Evolutionary conservation across 2,888 invertebrate species (phyloP).

Genomic region (Cataglyphis livida): DNA sequence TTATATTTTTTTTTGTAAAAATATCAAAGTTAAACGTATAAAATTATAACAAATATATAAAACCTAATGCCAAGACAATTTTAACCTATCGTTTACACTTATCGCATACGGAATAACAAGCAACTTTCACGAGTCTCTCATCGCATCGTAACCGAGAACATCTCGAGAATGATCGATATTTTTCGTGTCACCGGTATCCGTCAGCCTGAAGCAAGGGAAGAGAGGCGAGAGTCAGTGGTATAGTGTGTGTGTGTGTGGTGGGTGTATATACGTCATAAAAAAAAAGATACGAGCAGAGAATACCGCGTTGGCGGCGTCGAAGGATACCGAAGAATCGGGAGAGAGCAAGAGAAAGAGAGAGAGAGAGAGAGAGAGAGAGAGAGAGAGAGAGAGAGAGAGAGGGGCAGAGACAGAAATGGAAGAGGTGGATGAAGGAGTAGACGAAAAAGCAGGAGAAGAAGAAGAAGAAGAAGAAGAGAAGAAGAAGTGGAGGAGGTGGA

Average conservation of each 20-base stretch:
- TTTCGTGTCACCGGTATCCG: conserved; percentile 71
- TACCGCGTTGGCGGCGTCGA: conserved; percentile 74
- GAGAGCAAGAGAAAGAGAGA: conserved; percentile 56
- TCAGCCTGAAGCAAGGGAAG: conserved; percentile 56
- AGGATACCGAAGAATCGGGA: conserved; percentile 70
- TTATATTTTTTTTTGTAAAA: conserved; percentile 6
- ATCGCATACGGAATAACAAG: conserved; percentile 16
- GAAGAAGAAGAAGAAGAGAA: conserved; percentile 24
- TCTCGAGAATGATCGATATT: conserved; percentile 67
- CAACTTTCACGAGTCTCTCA: conserved; percentile 22
- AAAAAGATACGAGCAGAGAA: conserved; percentile 57
- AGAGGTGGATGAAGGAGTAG: conserved; percentile 57
- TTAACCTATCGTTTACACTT: conserved; percentile 19
- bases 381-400: too few relatives aligned
- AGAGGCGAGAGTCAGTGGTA: conserved; percentile 52
- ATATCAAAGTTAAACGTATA: background rate
- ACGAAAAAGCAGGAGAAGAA: conserved; percentile 60
- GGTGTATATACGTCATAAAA: conserved; percentile 58
- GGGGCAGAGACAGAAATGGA: conserved; percentile 22
- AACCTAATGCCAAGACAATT: background rate
- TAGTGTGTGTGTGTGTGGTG: conserved; percentile 53
- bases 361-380: conserved; percentile 48
- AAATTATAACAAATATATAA: background rate
- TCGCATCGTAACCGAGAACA: conserved; percentile 54
- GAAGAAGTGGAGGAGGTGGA: conserved; percentile 72